Evolutionary conservation across 2,888 invertebrate species (phyloP).

Genomic region (Girardia tigrina): DNA sequence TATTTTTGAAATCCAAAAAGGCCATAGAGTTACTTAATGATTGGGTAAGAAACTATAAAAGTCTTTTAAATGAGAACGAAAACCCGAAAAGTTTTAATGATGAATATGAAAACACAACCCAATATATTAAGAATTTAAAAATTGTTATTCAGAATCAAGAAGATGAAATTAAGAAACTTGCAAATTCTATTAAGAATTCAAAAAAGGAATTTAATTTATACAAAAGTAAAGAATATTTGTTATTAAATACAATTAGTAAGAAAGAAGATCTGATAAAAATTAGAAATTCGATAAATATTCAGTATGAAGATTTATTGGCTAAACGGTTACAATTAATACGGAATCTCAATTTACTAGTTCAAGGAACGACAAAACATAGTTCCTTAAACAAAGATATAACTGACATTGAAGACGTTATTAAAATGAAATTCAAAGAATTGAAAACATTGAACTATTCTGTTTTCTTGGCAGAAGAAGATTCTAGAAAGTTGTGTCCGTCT

Average conservation of each 20-base stretch:
- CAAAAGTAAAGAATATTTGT: neutral
- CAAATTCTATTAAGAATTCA: neutral
- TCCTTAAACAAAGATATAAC: neutral
- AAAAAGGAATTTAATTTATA: neutral
- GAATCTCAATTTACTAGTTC: neutral
- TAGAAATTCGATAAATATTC: neutral
- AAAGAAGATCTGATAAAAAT: conserved; percentile 4
- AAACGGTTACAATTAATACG: neutral
- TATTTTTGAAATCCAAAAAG: neutral
- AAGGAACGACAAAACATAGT: neutral
- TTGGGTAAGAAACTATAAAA: neutral
- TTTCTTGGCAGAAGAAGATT: conserved; percentile 5
- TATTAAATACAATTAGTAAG: neutral
- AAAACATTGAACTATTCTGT: conserved; percentile 6
- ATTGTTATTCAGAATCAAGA: neutral
- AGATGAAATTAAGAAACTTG: neutral
- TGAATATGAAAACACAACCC: neutral
- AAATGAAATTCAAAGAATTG: neutral
- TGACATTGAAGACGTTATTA: neutral
- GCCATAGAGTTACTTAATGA: neutral
- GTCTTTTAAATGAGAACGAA: neutral
- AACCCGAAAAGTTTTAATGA: neutral
- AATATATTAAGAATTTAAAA: neutral
- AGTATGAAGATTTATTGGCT: neutral
- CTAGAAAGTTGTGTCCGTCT: neutral